A percentile compares a stretch with the other conserved stretches of the same genome.
phyloP scores from a whole-genome alignment of 2,888 invertebrate species.

The Monopis laevigella region DNA sequence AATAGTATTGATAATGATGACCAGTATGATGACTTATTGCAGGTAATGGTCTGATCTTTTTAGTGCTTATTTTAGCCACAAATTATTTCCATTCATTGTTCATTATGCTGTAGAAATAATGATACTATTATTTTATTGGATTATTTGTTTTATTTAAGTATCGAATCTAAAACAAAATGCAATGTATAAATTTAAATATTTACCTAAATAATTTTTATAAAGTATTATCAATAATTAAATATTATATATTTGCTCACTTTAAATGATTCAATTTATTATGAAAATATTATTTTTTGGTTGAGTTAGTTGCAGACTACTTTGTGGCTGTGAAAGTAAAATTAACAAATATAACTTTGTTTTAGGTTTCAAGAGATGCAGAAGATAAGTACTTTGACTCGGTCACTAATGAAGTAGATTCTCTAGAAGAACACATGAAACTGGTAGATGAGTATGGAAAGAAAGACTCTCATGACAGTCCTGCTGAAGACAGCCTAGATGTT shows the following conservation, averaged over 20 bases:
- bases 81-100: too few relatives aligned
- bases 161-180: too few relatives aligned
- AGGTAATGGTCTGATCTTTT: constrained; percentile 23
- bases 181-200: background rate
- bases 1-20: constrained; percentile 81
- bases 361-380: constrained; percentile 77
- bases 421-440: constrained; percentile 48
- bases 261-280: background rate
- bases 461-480: constrained; percentile 21
- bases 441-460: constrained; percentile 40
- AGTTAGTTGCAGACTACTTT: too few relatives aligned
- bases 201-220: background rate
- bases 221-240: background rate
- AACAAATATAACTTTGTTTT: background rate
- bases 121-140: too few relatives aligned
- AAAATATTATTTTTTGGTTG: too few relatives aligned
- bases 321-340: too few relatives aligned
- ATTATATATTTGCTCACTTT: background rate
- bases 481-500: constrained; percentile 75
- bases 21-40: constrained; percentile 79
- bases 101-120: too few relatives aligned
- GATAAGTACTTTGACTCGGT: constrained; percentile 93
- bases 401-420: constrained; percentile 67
- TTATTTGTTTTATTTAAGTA: background rate
- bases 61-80: background rate